Percentiles rank a stretch among this genome's conserved stretches.
These are phyloP conservation scores for Chionoecetes opilio DNA, from an alignment of 1,140 invertebrate species.

Conservation along the genomic window DNA sequence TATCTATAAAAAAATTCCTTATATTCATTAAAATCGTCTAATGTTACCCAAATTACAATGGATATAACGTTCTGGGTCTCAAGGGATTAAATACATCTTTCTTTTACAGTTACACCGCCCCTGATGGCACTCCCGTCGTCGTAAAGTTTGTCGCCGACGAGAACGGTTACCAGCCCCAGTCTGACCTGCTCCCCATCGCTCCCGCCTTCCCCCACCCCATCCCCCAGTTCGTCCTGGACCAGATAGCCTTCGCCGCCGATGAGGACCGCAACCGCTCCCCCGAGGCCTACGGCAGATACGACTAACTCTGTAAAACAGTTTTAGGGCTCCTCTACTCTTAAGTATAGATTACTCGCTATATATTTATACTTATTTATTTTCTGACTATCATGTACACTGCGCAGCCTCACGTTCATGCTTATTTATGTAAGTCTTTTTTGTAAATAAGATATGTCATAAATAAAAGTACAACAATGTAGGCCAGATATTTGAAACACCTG, in stretches of 20 bases:
- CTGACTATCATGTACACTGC: background rate
- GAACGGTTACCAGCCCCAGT: constrained; percentile 73
- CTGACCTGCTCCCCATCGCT: constrained; percentile 69
- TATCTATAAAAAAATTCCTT: too few relatives aligned
- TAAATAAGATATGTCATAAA: background rate
- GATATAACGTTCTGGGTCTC: too few relatives aligned
- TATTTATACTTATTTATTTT: constrained; percentile 16
- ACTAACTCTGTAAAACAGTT: background rate
- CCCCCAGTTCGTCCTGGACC: constrained; percentile 63
- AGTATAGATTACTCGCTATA: background rate
- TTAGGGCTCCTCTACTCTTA: background rate
- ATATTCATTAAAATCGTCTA: too few relatives aligned
- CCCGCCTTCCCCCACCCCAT: constrained; percentile 78
- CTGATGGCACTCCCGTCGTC: constrained; percentile 66
- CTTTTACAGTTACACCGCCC: constrained; percentile 45
- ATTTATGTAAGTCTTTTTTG: background rate
- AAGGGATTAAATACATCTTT: too few relatives aligned
- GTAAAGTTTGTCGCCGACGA: constrained; percentile 76
- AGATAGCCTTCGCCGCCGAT: constrained; percentile 67
- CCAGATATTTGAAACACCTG: background rate
- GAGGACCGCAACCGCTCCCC: constrained; percentile 49
- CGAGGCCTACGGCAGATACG: background rate
- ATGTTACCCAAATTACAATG: too few relatives aligned
- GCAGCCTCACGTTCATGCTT: background rate
- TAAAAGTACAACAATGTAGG: background rate